Evolutionary conservation across 2,797 vertebrate genomes (phyloP), one percentile per base, ranked within the genome.

Genomic region (Alauda arvensis): DNA sequence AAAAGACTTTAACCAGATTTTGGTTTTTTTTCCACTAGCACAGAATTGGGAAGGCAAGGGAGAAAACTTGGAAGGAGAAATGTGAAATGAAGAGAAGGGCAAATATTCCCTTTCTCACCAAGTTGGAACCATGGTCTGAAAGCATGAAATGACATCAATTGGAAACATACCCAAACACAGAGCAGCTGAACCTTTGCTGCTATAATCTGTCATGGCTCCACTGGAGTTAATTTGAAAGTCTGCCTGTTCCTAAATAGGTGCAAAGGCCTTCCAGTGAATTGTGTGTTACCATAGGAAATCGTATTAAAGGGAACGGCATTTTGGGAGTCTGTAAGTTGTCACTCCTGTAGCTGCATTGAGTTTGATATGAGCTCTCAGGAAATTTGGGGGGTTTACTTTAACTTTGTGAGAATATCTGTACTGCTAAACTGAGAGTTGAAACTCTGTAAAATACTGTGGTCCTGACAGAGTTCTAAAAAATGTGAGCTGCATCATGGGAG

Each of bases 131-230:
- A 19, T 79, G 26, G 65, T 78, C 53, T 63, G 80, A 90, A 90
- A 88, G 76, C 84, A 92, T 91, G 90, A 86, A 87, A 77, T 81
- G 33, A 63, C 51, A 65, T 77, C 85, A 82, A 91, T 93, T 89
- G 83, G 88, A 95, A 95, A 90, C 83, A 59, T 78, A 56, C 42
- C 56, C 67, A 61, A 88, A 84, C 0, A 62, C 26, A 46, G 52
- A 67, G 78, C 62, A 60, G 45, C 46, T 2, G 51, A 89, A 85
- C 74, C 42, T 91, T 76, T 77, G 59, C 74, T 72, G 67, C 78
- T 80, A 29, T 91, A 93, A 91, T 89, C 94, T 94, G 74, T 82
- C 74, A 61, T 81, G 87, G 90, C 85, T 87, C 85, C 74, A 49
- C 81, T 33, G 6, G 89, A 74, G 77, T 48, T 85, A 85, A 88